Conservation (phyloP, 2,888 invertebrate genomes). For the Carcina quercana region DNA sequence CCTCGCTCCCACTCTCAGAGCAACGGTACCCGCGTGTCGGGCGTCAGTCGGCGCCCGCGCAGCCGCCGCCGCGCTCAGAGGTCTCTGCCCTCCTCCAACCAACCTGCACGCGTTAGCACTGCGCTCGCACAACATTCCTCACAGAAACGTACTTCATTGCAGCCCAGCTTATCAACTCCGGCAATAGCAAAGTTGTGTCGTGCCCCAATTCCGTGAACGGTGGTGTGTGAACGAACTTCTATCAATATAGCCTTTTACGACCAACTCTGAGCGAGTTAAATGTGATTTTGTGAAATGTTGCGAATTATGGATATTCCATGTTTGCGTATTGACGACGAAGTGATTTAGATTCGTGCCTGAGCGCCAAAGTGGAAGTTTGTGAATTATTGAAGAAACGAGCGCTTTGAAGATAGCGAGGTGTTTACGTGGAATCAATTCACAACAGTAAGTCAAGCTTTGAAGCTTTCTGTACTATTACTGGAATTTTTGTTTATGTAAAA, state of each 20-base stretch:
- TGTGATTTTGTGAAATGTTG: conserved; percentile 59
- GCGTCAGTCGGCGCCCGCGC: conserved; percentile 34
- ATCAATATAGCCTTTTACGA: conserved; percentile 36
- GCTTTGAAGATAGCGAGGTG: conserved; percentile 22
- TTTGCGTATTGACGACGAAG: conserved; percentile 39
- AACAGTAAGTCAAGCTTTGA: conserved; percentile 47
- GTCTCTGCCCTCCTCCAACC: conserved; percentile 56
- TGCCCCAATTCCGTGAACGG: conserved; percentile 29
- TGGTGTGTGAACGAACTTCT: conserved; percentile 33
- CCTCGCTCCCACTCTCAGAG: conserved; percentile 57
- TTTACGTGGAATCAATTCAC: no score
- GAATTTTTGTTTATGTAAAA: no score
- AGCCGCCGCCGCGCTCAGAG: conserved; percentile 30
- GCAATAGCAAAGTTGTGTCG: conserved; percentile 26
- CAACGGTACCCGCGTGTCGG: conserved; percentile 58
- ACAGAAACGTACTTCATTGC: conserved; percentile 5
- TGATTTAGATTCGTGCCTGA: conserved; percentile 46
- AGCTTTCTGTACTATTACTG: no score
- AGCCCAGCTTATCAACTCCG: conserved; percentile 2
- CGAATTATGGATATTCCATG: conserved; percentile 47
- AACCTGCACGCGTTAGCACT: conserved; percentile 36
- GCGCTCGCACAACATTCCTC: conserved; percentile 29
- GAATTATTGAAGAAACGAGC: conserved; percentile 31
- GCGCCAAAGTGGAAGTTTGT: conserved; percentile 37
- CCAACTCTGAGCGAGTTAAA: conserved; percentile 34